Evolutionary conservation across 2,888 invertebrate genomes (phyloP), one percentile per base, ranked within the genome.

Genomic region (Plebejus melissa): DNA sequence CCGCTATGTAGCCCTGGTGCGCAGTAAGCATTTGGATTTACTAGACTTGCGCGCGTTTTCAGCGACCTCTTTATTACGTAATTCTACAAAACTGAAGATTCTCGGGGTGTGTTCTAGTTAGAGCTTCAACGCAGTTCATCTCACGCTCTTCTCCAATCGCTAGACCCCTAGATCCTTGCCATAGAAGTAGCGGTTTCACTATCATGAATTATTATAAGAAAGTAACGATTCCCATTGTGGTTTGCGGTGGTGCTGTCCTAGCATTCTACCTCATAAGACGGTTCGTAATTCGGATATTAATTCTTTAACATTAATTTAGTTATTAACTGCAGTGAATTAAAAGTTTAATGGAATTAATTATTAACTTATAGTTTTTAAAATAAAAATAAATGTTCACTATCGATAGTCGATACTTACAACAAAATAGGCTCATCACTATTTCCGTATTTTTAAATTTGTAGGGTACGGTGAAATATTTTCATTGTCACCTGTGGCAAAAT

Each of bases 41-140:
- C 87, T 87, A 86, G 91, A 91, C 91, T 90, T 93, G 93, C 93
- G 93, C 93, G 90, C 89, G 89, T 89, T 88, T 90, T 88, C 90
- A 89, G 90, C 92, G 92, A 92, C 91, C 90, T 92, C 91, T 91
- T 87, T 89, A 91, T 93, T 93, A 93, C 93, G 92, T 93, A 93
- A 93, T 91, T 91, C 87, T 85, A 88, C 83, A 85, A 85, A 83
- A 88, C 86, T 84, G 83, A 80, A 87, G 89, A 83, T 83, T 87
- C 87, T 86, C 86, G 92, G 72, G 93, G 93, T 91, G 93, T 93
- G 93, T 91, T 91, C 90, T 83, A 83, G 87, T 85, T 86, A 86
- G 85, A 88, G 85, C 85, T 84, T 82, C 79, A 82, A 80, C 82
- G 80, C 84, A 88, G 87, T 89, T 84, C 86, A 85, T 82, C 81